Evolutionary conservation across 2,797 vertebrate genomes (phyloP).

Genomic region (Bovichtus variegatus): DNA sequence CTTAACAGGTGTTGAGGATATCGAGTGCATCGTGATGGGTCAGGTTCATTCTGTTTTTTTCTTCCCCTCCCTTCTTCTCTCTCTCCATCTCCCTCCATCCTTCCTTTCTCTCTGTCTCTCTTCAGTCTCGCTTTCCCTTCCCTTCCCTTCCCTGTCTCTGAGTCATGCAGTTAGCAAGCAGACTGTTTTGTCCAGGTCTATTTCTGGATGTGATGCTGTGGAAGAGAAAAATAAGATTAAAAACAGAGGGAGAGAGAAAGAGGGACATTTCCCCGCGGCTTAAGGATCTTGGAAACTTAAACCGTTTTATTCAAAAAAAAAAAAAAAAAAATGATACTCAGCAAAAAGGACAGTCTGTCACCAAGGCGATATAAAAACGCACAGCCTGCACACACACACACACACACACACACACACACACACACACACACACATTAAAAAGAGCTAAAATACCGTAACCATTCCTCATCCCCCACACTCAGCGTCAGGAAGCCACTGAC

Average conservation of each 20-base stretch:
- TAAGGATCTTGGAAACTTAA: constrained; percentile 73
- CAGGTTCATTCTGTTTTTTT: constrained; percentile 41
- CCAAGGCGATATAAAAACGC: constrained; percentile 29
- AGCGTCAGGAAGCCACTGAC: constrained; percentile 51
- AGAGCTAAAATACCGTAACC: constrained; percentile 38
- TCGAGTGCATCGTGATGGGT: constrained; percentile 63
- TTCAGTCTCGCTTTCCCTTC: constrained; percentile 5
- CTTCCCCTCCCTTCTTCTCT: constrained; percentile 20
- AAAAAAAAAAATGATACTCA: constrained; percentile 59
- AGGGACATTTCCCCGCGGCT: constrained; percentile 67
- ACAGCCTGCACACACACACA: not conserved
- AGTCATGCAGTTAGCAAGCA: constrained; percentile 74
- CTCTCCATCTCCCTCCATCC: constrained; percentile 31
- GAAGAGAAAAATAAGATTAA: constrained; percentile 75
- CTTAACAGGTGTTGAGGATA: constrained; percentile 63
- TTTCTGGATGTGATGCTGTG: constrained; percentile 76
- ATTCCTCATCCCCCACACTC: constrained; percentile 45
- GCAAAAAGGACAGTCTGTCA: constrained; percentile 68
- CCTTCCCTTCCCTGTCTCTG: constrained; percentile 40
- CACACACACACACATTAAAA: constrained; percentile 38
- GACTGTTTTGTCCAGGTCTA: constrained; percentile 76
- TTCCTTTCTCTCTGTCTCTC: not conserved
- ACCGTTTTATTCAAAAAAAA: constrained; percentile 63
- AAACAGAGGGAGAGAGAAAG: constrained; percentile 57
- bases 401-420: constrained; percentile 24